A percentile compares a stretch with the other conserved stretches of the same genome.
phyloP scores from a whole-genome alignment of 2,113 vertebrate species.

The Trinectes maculatus region DNA sequence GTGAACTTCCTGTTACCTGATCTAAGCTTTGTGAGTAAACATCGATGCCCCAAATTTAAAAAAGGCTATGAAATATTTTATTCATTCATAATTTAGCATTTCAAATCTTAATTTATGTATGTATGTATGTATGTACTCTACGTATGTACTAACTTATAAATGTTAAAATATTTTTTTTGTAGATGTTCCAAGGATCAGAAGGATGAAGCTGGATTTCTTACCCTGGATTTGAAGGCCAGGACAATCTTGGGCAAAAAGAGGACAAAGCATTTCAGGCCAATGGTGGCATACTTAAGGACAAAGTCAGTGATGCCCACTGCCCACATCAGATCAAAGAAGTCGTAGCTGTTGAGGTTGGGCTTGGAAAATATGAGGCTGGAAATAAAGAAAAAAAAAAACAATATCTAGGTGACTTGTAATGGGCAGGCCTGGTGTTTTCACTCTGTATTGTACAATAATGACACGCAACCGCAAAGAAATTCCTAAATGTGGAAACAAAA shows the following conservation, averaged over 20 bases:
- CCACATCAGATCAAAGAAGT: slow-evolving; percentile 98
- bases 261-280: slow-evolving; percentile 91
- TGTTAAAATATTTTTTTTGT: too few species aligned
- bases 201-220: slow-evolving; percentile 65
- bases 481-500: slow-evolving; percentile 15
- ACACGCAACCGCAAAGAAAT: slow-evolving; percentile 7
- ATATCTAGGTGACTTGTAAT: neutral
- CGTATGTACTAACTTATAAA: too few species aligned
- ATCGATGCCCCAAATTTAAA: too few species aligned
- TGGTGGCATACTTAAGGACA: slow-evolving; percentile 94
- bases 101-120: too few species aligned
- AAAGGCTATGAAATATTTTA: too few species aligned
- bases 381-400: slow-evolving; percentile 12
- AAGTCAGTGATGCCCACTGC: slow-evolving; percentile 96
- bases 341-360: slow-evolving; percentile 90
- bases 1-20: neutral
- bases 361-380: slow-evolving; percentile 93
- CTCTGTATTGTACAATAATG: neutral
- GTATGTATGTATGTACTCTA: too few species aligned
- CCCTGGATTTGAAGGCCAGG: slow-evolving; percentile 95
- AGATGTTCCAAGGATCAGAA: neutral
- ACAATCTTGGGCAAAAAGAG: slow-evolving; percentile 93
- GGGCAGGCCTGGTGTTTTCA: neutral
- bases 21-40: neutral
- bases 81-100: too few species aligned